These are phyloP conservation scores for Tapirus indicus DNA, from an alignment of 2,797 vertebrate species.

Conservation along the genomic window DNA sequence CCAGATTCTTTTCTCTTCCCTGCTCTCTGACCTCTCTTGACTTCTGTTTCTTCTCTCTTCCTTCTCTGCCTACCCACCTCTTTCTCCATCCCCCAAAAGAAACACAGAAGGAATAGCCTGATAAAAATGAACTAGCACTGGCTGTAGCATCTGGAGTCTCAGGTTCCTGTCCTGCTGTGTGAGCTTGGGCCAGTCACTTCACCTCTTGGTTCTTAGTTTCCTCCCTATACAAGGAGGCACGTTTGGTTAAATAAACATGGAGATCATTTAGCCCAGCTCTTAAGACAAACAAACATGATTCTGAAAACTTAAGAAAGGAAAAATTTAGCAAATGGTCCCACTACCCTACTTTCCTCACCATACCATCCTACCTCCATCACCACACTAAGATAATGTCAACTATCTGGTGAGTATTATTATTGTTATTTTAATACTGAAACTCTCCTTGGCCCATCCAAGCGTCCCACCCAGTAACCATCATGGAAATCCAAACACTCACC, in stretches of 20 bases:
- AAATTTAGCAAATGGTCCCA: neutral
- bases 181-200: constrained; percentile 53
- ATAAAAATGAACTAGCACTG: constrained; percentile 6
- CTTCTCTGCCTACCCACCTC: neutral
- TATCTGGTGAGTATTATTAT: constrained; percentile 51
- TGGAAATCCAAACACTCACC: constrained; percentile 86
- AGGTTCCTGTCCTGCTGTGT: constrained; percentile 49
- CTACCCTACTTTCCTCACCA: neutral
- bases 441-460: constrained; percentile 30
- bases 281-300: constrained; percentile 56
- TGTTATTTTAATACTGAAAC: constrained; percentile 56
- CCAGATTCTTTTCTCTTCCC: neutral
- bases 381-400: constrained; percentile 53
- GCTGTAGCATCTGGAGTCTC: neutral
- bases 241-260: constrained; percentile 44
- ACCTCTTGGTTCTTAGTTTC: constrained; percentile 40
- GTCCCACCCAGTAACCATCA: constrained; percentile 46
- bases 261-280: constrained; percentile 69
- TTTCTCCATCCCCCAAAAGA: neutral
- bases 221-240: neutral
- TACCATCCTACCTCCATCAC: neutral
- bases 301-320: constrained; percentile 59
- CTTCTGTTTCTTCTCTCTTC: neutral
- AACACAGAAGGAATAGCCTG: neutral
- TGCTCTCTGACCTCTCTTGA: neutral